Conservation (phyloP, 2,797 vertebrate genomes). For the Philypnodon macrostomus region DNA sequence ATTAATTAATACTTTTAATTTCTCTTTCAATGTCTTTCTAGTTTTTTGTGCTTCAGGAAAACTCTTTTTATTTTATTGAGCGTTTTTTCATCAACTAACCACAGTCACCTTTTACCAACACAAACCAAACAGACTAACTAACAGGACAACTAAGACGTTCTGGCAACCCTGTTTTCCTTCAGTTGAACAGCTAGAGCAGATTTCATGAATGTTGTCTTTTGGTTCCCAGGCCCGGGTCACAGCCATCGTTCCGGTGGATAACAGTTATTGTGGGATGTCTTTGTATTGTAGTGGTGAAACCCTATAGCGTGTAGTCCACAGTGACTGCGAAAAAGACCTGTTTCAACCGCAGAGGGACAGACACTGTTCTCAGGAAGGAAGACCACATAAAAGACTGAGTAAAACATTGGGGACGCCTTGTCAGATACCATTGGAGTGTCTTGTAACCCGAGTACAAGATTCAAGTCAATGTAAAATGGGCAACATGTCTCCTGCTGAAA, state of each 20-base stretch:
- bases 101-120: no score
- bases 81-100: no score
- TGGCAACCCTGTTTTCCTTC: constrained; percentile 4
- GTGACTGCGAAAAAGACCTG: constrained; percentile 33
- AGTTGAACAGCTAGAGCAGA: constrained; percentile 27
- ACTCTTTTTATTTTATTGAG: no score
- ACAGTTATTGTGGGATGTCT: constrained; percentile 53
- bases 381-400: constrained; percentile 33
- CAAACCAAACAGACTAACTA: no score
- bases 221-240: constrained; percentile 44
- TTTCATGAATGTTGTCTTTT: constrained; percentile 41
- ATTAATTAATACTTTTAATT: no score
- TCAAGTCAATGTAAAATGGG: constrained; percentile 48
- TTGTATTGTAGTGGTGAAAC: constrained; percentile 54
- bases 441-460: constrained; percentile 43
- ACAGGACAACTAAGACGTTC: no score
- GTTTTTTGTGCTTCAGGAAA: no score
- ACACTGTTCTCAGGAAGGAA: constrained; percentile 1
- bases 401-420: constrained; percentile 27
- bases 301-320: constrained; percentile 41
- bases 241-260: constrained; percentile 25
- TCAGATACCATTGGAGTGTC: constrained; percentile 26
- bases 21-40: no score
- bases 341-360: constrained; percentile 28
- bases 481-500: constrained; percentile 26